These are phyloP conservation scores for Desoria tigrina DNA, from an alignment of 2,888 invertebrate species.

Conservation along the genomic window DNA sequence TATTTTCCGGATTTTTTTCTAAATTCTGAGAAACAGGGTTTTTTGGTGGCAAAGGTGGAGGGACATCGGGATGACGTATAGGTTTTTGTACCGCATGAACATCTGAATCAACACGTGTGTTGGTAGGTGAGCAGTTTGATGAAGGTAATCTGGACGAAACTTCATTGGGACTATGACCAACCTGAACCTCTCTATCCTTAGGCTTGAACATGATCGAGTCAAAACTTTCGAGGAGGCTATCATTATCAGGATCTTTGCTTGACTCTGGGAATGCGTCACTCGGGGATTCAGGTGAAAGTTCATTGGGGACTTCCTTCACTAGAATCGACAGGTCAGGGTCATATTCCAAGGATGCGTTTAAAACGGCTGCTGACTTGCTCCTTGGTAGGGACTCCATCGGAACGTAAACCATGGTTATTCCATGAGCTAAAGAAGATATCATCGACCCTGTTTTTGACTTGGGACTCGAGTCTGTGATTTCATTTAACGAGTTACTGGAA, in stretches of 20 bases:
- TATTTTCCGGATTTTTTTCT: not conserved
- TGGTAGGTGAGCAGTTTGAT: not conserved
- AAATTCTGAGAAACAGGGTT: constrained; percentile 11
- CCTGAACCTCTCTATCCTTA: constrained; percentile 23
- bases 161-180: constrained; percentile 1
- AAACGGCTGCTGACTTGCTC: constrained; percentile 17
- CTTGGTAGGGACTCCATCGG: constrained; percentile 43
- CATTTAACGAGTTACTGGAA: not conserved
- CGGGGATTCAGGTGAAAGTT: not conserved
- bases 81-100: not conserved
- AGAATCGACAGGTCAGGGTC: not conserved
- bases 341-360: constrained; percentile 13
- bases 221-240: constrained; percentile 49
- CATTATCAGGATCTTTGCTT: constrained; percentile 38
- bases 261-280: constrained; percentile 3
- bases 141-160: not conserved
- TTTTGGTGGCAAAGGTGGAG: constrained; percentile 25
- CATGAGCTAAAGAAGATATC: constrained; percentile 38
- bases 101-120: not conserved
- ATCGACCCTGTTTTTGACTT: constrained; percentile 22
- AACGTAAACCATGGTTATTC: constrained; percentile 50
- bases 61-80: not conserved
- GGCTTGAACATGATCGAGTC: constrained; percentile 50
- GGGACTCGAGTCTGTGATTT: not conserved
- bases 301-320: constrained; percentile 1